Percentiles rank a stretch among this genome's conserved stretches.
phyloP scores from a whole-genome alignment of 2,113 vertebrate genomes.

The Craseonycteris thonglongyai region DNA sequence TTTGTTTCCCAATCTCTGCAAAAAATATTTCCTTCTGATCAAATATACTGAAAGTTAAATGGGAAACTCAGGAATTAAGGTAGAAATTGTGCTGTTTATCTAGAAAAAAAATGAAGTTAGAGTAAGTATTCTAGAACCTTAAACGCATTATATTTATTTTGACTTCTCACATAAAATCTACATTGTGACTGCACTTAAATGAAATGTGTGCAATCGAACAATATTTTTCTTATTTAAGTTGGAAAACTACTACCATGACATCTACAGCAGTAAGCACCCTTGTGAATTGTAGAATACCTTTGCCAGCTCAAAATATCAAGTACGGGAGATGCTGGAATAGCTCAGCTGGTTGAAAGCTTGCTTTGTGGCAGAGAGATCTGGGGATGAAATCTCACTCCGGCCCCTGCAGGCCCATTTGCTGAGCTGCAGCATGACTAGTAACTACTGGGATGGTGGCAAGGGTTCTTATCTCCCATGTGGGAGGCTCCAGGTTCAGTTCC shows the following conservation, averaged over 20 bases:
- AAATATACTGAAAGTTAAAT: not conserved
- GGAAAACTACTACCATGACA: not conserved
- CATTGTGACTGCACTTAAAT: not conserved
- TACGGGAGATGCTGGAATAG: too few relatives aligned
- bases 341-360: too few relatives aligned
- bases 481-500: too few relatives aligned
- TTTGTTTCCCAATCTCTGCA: not conserved
- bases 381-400: too few relatives aligned
- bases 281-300: not conserved
- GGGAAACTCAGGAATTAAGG: not conserved
- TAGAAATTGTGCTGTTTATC: not conserved
- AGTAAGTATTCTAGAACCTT: not conserved
- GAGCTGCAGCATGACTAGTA: too few relatives aligned
- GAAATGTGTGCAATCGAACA: not conserved
- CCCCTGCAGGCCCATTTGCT: too few relatives aligned
- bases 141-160: not conserved
- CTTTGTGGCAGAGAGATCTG: too few relatives aligned
- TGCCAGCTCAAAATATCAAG: not conserved
- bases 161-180: not conserved
- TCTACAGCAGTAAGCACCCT: not conserved
- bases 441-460: too few relatives aligned
- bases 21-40: slow-evolving; percentile 1
- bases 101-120: not conserved
- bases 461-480: too few relatives aligned
- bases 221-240: not conserved